These are phyloP conservation scores for Sceliomorpha sp. DNA, from an alignment of 2,888 invertebrate genomes.

Conservation along the genomic window DNA sequence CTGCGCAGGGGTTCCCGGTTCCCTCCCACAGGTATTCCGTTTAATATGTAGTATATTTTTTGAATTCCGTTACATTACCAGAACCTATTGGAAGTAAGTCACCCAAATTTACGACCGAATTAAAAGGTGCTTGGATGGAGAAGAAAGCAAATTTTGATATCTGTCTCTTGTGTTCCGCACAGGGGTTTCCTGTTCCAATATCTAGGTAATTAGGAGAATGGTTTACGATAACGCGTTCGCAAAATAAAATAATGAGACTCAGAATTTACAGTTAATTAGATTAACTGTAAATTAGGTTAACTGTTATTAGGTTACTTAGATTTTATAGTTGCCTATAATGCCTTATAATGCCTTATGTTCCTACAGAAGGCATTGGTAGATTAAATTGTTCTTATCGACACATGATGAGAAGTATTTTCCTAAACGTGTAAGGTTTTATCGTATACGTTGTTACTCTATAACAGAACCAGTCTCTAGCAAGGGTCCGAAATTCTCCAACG, in stretches of 20 bases:
- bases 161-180: constrained; percentile 86
- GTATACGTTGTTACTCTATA: constrained; percentile 3
- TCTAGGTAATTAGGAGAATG: constrained; percentile 84
- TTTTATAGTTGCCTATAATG: no score
- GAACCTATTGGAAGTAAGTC: constrained; percentile 84
- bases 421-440: no score
- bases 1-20: constrained; percentile 86
- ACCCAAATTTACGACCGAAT: constrained; percentile 81
- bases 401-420: no score
- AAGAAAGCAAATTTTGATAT: constrained; percentile 75
- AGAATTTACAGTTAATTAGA: no score
- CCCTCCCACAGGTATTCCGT: constrained; percentile 81
- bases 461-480: constrained; percentile 84
- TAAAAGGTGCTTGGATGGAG: constrained; percentile 73
- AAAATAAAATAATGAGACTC: no score
- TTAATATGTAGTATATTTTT: background rate
- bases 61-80: constrained; percentile 62
- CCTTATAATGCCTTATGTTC: no score
- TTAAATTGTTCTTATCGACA: no score
- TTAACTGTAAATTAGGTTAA: no score
- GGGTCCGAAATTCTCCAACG: constrained; percentile 79
- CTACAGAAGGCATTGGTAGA: no score
- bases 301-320: no score
- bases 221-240: no score
- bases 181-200: constrained; percentile 84